Base-by-base conservation (phyloP, 1,140 invertebrate species). In the Bactericera cockerelli region DNA sequence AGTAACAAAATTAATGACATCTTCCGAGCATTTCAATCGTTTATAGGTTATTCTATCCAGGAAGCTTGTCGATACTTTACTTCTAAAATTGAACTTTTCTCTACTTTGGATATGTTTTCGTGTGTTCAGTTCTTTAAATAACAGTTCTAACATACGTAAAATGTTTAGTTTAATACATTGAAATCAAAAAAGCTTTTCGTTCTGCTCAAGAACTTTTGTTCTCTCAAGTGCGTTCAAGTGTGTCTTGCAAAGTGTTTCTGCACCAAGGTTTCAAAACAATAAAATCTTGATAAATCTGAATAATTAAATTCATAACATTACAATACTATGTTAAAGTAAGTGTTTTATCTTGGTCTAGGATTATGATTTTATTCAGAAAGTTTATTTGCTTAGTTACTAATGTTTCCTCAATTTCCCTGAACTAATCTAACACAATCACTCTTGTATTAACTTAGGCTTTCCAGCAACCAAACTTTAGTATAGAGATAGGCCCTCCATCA, bases 261-360 rank as follows among this genome's bases (percentile, higher is more conserved):
- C 4, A 49, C 42, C 42, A 49, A 49, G 42, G 42, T 49, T 49
- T 49, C 22, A 49, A 49, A 49, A 49, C n/a, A 49, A 36, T 36
- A 36, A 11, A 49, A 49, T 22, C 42, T 16, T 49, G 3, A 6
- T 49, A 22, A 49, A 49, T 49, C 42, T 49, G 22, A 49, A 49
- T 49, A 19, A 49, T 49, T 49, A 22, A 49, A 49, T 49, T 49
- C n/a, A 19, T 10, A 22, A 10, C 22, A 10, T 19, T 19, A 19
- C 22, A 49, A 49, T 49, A 49, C 22, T 49, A 49, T 49, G 42
- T 49, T 49, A 49, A 49, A 49, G 42, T 49, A 49, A 49, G 42
- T 49, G n/a, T 49, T 49, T 49, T 49, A 8, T 49, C 4, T 6
- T 49, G 8, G 6, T 49, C 3, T 16, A 49, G 8, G 3, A 4